phyloP scores from a whole-genome alignment of 2,113 vertebrate species.

The Vombatus ursinus region DNA sequence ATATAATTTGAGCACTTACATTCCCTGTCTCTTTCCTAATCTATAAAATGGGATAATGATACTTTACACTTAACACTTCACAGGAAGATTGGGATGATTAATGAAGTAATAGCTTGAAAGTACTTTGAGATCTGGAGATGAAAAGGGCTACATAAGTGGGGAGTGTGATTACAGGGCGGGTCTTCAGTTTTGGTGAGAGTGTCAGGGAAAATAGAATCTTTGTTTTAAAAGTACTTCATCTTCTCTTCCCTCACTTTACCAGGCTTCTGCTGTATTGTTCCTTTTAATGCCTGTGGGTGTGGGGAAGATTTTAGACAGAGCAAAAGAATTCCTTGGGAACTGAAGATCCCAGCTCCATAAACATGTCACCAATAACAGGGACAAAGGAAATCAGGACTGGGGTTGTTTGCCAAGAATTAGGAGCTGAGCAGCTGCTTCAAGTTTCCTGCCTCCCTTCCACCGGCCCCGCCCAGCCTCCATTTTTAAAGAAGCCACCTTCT shows the following conservation, averaged over 20 bases:
- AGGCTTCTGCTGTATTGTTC: slow-evolving; percentile 7
- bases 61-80: slow-evolving; percentile 24
- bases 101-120: slow-evolving; percentile 20
- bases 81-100: slow-evolving; percentile 12
- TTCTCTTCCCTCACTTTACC: slow-evolving; percentile 15
- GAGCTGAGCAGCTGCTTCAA: background rate
- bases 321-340: slow-evolving; percentile 13
- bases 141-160: background rate
- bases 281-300: slow-evolving; percentile 4
- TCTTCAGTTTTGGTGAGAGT: slow-evolving; percentile 33
- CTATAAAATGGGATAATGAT: slow-evolving; percentile 26
- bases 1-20: slow-evolving; percentile 16
- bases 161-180: background rate
- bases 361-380: background rate
- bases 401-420: slow-evolving; percentile 11
- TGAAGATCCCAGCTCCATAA: slow-evolving; percentile 12
- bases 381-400: slow-evolving; percentile 4
- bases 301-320: background rate
- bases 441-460: slow-evolving; percentile 16
- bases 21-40: slow-evolving; percentile 32
- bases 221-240: slow-evolving; percentile 8
- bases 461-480: background rate
- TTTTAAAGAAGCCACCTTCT: background rate
- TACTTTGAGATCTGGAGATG: slow-evolving; percentile 35
- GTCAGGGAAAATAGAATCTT: slow-evolving; percentile 14